Evolutionary conservation across 2,797 vertebrate genomes (phyloP).

Genomic region (Alcedo quadribrachys): DNA sequence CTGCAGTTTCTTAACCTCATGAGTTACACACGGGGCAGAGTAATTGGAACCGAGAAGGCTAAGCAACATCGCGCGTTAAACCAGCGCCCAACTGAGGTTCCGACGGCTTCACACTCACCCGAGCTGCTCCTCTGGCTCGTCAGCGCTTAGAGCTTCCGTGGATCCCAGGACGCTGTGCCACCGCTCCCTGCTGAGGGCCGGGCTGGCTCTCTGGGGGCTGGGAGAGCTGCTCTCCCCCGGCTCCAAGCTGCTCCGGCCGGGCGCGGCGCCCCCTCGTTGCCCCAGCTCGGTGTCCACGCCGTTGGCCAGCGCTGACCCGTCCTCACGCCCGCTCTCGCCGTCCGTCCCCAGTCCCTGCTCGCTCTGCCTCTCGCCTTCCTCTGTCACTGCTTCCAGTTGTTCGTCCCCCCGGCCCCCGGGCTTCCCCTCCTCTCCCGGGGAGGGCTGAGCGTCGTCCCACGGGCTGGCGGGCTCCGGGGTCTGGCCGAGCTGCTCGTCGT

Average conservation of each 20-base stretch:
- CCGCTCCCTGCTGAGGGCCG: not conserved
- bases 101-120: slow-evolving; percentile 2
- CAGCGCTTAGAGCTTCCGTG: not conserved
- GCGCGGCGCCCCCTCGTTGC: not conserved
- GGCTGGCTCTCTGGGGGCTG: not conserved
- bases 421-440: not conserved
- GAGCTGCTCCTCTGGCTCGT: slow-evolving; percentile 38
- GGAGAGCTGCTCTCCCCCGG: not conserved
- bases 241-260: not conserved
- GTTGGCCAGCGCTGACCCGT: not conserved
- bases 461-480: not conserved
- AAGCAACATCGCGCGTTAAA: not conserved
- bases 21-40: not conserved
- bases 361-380: not conserved
- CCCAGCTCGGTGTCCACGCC: not conserved
- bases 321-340: not conserved
- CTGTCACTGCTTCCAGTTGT: not conserved
- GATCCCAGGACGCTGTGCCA: slow-evolving; percentile 1
- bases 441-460: not conserved
- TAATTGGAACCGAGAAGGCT: not conserved
- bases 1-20: slow-evolving; percentile 18
- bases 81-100: accelerated
- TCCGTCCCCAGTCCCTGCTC: not conserved
- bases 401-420: not conserved
- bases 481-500: not conserved